Conservation (phyloP, 2,888 invertebrate species). For the Caenorhabditis sulstoni region DNA sequence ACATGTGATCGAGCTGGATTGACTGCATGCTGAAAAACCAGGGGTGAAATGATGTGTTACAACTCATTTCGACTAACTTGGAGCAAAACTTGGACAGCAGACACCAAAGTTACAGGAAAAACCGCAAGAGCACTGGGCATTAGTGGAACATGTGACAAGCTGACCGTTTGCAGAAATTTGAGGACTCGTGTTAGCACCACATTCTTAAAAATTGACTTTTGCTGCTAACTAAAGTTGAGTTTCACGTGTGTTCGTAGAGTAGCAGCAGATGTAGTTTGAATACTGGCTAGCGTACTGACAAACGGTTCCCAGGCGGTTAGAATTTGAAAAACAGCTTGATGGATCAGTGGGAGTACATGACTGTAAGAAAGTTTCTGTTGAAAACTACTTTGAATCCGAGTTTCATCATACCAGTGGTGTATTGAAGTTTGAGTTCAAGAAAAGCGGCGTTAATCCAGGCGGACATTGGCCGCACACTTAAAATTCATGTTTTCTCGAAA, state of each 20-base stretch:
- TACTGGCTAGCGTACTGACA: slow-evolving; percentile 46
- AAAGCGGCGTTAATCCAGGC: slow-evolving; percentile 48
- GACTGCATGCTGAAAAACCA: slow-evolving; percentile 29
- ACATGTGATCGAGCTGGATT: slow-evolving; percentile 20
- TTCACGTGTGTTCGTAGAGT: slow-evolving; percentile 46
- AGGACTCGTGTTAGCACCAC: slow-evolving; percentile 50
- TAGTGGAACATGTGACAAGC: slow-evolving; percentile 34
- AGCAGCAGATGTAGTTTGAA: slow-evolving; percentile 53
- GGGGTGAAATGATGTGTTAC: too few relatives aligned
- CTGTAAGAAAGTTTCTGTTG: slow-evolving; percentile 12
- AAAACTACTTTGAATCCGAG: too few relatives aligned
- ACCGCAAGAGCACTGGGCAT: slow-evolving; percentile 44
- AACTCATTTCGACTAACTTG: slow-evolving; percentile 21
- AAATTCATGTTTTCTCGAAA: too few relatives aligned
- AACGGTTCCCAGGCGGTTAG: slow-evolving; percentile 36
- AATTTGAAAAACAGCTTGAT: slow-evolving; percentile 38
- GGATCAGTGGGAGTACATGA: slow-evolving; percentile 49
- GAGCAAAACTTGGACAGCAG: slow-evolving; percentile 40
- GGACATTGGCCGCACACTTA: slow-evolving; percentile 57
- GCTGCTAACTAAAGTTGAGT: too few relatives aligned
- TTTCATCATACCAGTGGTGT: slow-evolving; percentile 40
- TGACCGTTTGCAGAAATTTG: slow-evolving; percentile 36
- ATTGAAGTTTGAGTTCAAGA: slow-evolving; percentile 44
- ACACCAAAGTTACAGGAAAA: slow-evolving; percentile 45
- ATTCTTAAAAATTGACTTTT: slow-evolving; percentile 45